Evolutionary conservation across 2,888 invertebrate species (phyloP).

Genomic region (Caenorhabditis angaria): DNA sequence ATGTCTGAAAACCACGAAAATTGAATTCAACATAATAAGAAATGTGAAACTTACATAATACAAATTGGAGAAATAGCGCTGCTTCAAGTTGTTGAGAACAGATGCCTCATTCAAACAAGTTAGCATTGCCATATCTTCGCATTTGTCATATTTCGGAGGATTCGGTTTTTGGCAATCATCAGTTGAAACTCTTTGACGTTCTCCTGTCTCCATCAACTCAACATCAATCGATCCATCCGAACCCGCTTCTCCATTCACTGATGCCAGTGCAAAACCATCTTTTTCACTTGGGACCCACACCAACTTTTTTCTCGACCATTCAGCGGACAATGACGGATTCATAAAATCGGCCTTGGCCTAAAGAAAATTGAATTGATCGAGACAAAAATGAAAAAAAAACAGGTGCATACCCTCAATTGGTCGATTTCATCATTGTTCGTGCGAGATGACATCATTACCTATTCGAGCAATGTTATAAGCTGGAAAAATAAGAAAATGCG

Average conservation of each 20-base stretch:
- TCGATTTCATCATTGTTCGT: constrained; percentile 39
- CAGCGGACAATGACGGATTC: constrained; percentile 77
- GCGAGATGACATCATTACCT: constrained; percentile 42
- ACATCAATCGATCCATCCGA: constrained; percentile 82
- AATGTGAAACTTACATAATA: constrained; percentile 94
- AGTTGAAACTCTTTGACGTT: constrained; percentile 78
- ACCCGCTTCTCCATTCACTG: constrained; percentile 91
- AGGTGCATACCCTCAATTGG: constrained; percentile 16
- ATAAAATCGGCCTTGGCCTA: constrained; percentile 36
- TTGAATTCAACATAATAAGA: not conserved
- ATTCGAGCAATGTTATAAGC: constrained; percentile 30
- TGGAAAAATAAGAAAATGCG: constrained; percentile 14
- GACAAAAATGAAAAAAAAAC: not conserved
- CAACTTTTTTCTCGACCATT: constrained; percentile 97
- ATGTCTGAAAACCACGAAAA: constrained; percentile 81
- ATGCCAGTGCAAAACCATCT: constrained; percentile 86
- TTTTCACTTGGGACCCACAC: constrained; percentile 98
- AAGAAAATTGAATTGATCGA: not conserved
- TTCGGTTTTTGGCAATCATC: constrained; percentile 80
- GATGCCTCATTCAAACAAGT: constrained; percentile 99
- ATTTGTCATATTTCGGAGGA: constrained; percentile 99
- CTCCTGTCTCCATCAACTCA: constrained; percentile 90
- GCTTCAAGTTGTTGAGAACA: constrained; percentile 97
- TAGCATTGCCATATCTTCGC: constrained; percentile 99
- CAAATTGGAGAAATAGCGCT: constrained; percentile 97